phyloP scores from a whole-genome alignment of 2,113 vertebrate species.

The Sphyrna mokarran region DNA sequence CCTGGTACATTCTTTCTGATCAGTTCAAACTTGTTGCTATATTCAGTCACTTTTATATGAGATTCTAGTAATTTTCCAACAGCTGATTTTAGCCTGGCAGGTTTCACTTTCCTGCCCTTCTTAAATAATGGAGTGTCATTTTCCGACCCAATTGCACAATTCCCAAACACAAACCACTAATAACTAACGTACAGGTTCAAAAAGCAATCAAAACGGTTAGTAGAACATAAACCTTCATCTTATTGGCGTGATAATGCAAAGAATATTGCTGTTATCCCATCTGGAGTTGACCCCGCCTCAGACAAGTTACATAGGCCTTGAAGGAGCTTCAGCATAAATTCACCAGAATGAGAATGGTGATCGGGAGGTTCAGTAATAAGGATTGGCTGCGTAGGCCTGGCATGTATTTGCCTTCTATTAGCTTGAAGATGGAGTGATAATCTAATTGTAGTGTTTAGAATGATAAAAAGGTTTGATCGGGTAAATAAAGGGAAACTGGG shows the following conservation, averaged over 20 bases:
- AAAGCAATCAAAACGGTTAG: not conserved
- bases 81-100: not conserved
- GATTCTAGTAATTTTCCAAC: not conserved
- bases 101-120: not conserved
- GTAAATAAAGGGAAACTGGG: not conserved
- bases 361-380: not conserved
- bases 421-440: not conserved
- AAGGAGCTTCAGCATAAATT: not conserved
- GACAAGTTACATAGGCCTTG: not conserved
- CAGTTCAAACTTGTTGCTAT: not conserved
- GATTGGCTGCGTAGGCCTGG: not conserved
- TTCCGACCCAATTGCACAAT: too few species aligned
- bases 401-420: not conserved
- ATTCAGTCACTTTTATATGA: not conserved
- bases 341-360: not conserved
- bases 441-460: not conserved
- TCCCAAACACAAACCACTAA: not conserved
- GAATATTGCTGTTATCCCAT: not conserved
- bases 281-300: not conserved
- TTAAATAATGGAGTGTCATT: not conserved
- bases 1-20: not conserved
- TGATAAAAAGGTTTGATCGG: not conserved
- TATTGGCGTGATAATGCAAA: not conserved
- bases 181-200: not conserved
- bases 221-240: not conserved